phyloP scores from a whole-genome alignment of 2,797 vertebrate genomes.

The Thunnus albacares region DNA sequence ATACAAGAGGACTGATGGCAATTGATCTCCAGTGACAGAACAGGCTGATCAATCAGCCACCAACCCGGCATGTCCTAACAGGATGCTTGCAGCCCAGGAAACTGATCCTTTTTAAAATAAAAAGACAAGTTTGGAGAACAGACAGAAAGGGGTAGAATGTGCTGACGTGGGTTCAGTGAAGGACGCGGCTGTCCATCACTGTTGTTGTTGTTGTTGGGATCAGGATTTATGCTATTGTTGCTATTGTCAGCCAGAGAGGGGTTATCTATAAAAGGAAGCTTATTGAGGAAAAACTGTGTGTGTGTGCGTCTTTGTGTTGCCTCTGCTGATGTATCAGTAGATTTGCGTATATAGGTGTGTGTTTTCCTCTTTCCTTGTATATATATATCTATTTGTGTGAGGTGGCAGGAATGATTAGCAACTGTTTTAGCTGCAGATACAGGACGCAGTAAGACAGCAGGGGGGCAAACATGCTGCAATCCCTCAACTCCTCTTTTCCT shows the following conservation, averaged over 20 bases:
- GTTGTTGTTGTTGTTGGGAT: slow-evolving; percentile 51
- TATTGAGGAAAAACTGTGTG: slow-evolving; percentile 52
- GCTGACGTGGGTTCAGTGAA: slow-evolving; percentile 59
- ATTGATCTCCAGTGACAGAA: slow-evolving; percentile 68
- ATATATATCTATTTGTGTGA: slow-evolving; percentile 1
- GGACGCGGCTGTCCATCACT: slow-evolving; percentile 51
- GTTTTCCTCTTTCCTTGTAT: background rate
- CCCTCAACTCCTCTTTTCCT: slow-evolving; percentile 19
- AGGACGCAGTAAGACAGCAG: slow-evolving; percentile 23
- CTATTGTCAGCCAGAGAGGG: slow-evolving; percentile 58
- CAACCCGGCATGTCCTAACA: slow-evolving; percentile 21
- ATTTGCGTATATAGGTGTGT: slow-evolving; percentile 26
- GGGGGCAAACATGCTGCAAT: slow-evolving; percentile 53
- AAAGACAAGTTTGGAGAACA: slow-evolving; percentile 11
- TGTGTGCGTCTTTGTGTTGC: slow-evolving; percentile 26
- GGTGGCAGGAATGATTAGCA: slow-evolving; percentile 48
- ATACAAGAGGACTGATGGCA: slow-evolving; percentile 52
- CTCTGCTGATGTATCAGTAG: slow-evolving; percentile 33
- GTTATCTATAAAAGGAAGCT: slow-evolving; percentile 69
- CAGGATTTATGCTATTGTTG: slow-evolving; percentile 68
- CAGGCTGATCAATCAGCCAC: slow-evolving; percentile 59
- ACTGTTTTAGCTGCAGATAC: slow-evolving; percentile 49
- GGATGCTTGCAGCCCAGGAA: slow-evolving; percentile 36
- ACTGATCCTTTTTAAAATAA: slow-evolving; percentile 24
- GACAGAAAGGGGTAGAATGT: slow-evolving; percentile 30